These are phyloP conservation scores for Pogona vitticeps DNA, from an alignment of 2,113 vertebrate genomes.

Conservation along the genomic window DNA sequence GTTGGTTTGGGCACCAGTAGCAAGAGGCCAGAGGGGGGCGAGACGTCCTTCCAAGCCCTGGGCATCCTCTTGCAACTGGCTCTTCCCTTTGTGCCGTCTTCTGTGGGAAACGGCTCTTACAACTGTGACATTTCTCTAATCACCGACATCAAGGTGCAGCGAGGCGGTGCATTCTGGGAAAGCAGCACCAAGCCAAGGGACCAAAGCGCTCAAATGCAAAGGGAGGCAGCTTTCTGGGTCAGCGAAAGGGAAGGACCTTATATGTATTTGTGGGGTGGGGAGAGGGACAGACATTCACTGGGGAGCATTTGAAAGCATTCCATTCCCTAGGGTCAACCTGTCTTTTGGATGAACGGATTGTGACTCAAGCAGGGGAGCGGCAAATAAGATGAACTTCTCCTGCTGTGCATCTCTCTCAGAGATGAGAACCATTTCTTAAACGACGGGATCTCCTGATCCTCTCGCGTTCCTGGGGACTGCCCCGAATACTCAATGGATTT, in stretches of 20 bases:
- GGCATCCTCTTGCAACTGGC: too few species aligned
- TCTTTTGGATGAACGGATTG: neutral
- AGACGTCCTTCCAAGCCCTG: neutral
- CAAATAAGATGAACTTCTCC: neutral
- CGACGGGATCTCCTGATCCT: too few species aligned
- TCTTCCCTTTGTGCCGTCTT: neutral
- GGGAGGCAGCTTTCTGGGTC: neutral
- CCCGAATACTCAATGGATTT: too few species aligned
- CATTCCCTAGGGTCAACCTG: neutral
- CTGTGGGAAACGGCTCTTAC: neutral
- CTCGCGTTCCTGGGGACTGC: too few species aligned
- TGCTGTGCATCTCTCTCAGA: neutral
- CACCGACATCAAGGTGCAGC: neutral
- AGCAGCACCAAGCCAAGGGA: neutral
- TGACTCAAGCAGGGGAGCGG: too few species aligned
- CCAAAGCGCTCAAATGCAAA: neutral
- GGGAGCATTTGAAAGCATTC: neutral
- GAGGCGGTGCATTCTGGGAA: neutral
- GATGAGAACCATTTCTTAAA: too few species aligned
- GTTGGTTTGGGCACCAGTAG: slow-evolving; percentile 7
- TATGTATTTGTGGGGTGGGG: neutral
- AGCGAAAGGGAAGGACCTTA: neutral
- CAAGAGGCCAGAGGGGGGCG: neutral
- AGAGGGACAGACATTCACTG: neutral
- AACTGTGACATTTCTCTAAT: slow-evolving; percentile 24